Evolutionary conservation across 2,888 invertebrate genomes (phyloP).

Genomic region (Clunio marinus): DNA sequence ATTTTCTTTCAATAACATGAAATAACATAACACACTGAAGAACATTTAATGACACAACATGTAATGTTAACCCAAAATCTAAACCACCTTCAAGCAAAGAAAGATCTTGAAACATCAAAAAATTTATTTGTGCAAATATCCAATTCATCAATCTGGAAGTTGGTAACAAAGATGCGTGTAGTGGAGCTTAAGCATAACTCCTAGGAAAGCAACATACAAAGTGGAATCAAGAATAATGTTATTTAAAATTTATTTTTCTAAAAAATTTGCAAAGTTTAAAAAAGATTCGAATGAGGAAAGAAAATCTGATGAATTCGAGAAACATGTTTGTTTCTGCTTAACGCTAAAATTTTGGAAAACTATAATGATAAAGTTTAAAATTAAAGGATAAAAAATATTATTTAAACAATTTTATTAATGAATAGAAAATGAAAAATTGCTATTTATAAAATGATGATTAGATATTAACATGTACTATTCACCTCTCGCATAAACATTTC

Average conservation of each 20-base stretch:
- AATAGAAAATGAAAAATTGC: slow-evolving; percentile 24
- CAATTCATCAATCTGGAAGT: background rate
- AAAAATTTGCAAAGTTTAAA: slow-evolving; percentile 13
- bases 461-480: slow-evolving; percentile 4
- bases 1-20: too few species aligned
- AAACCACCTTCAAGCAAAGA: background rate
- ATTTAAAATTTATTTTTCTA: slow-evolving; percentile 38
- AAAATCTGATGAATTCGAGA: background rate
- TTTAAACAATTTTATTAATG: slow-evolving; percentile 5
- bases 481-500: background rate
- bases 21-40: slow-evolving; percentile 1
- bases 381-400: background rate
- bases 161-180: background rate
- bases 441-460: slow-evolving; percentile 30
- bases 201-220: background rate
- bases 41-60: slow-evolving; percentile 23
- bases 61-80: slow-evolving; percentile 2
- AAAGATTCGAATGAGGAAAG: background rate
- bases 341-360: background rate
- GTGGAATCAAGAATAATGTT: slow-evolving; percentile 17
- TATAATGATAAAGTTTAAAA: slow-evolving; percentile 11
- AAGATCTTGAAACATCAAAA: slow-evolving; percentile 4
- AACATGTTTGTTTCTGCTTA: background rate
- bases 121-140: background rate
- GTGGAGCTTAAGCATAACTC: background rate